Evolutionary conservation across 2,797 vertebrate genomes (phyloP).

Genomic region (Argya squamiceps): DNA sequence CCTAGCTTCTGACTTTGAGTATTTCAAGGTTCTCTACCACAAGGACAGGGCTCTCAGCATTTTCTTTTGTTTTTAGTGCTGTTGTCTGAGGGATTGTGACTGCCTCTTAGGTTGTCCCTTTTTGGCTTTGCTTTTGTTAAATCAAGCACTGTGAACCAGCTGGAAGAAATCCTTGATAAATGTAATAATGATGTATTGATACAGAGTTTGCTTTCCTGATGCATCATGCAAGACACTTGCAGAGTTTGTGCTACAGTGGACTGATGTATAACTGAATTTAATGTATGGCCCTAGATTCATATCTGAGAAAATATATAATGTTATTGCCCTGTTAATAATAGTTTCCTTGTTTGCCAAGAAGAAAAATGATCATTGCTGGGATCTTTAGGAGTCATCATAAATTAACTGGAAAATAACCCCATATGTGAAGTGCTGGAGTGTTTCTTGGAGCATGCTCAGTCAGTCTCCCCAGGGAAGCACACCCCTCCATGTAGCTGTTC

Average conservation of each 20-base stretch:
- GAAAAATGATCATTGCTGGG: not conserved
- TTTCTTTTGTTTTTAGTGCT: not conserved
- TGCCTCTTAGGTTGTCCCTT: not conserved
- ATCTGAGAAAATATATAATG: not conserved
- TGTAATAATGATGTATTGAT: not conserved
- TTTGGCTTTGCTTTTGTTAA: not conserved
- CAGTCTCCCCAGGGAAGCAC: not conserved
- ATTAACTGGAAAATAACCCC: not conserved
- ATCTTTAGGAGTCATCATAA: not conserved
- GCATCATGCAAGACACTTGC: not conserved
- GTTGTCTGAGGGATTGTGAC: not conserved
- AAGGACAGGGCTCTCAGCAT: not conserved
- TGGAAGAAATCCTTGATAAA: not conserved
- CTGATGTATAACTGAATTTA: not conserved
- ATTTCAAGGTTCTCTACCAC: not conserved
- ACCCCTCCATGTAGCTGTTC: not conserved
- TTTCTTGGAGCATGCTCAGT: not conserved
- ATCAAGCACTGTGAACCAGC: not conserved
- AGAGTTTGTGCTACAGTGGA: not conserved
- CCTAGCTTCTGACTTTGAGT: not conserved
- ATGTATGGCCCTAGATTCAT: rapidly evolving
- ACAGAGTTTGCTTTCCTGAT: not conserved
- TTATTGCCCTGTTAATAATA: not conserved
- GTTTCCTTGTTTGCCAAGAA: not conserved
- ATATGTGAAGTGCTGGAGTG: not conserved